These are phyloP conservation scores for Physella acuta DNA, from an alignment of 1,140 invertebrate species.

Conservation along the genomic window DNA sequence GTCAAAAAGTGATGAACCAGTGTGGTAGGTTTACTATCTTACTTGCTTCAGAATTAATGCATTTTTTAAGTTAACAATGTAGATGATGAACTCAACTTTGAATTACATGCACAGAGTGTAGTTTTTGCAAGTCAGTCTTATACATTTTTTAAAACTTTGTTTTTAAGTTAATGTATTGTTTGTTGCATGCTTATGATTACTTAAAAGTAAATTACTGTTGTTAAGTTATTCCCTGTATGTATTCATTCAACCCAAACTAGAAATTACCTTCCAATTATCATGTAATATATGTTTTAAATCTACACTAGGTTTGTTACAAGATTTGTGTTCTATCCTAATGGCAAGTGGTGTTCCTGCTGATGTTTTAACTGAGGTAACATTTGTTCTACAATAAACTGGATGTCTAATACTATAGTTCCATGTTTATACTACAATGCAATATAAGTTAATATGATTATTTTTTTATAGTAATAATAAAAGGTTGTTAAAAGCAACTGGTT, in stretches of 20 bases:
- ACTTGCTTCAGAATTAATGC: background rate
- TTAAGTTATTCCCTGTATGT: too few species aligned
- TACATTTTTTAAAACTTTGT: too few species aligned
- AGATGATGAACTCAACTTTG: too few species aligned
- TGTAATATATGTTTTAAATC: too few species aligned
- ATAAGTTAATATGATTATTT: background rate
- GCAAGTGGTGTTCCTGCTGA: conserved; percentile 94
- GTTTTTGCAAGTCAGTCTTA: too few species aligned
- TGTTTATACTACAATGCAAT: background rate
- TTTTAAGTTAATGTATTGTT: too few species aligned
- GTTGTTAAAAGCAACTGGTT: background rate
- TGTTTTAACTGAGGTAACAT: conserved; percentile 83
- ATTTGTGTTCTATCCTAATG: conserved; percentile 86
- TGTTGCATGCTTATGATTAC: too few species aligned
- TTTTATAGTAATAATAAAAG: background rate
- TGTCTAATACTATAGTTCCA: background rate
- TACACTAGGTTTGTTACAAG: conserved; percentile 69
- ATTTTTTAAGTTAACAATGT: background rate
- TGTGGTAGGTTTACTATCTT: conserved; percentile 66
- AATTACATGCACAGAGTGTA: too few species aligned
- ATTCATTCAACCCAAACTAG: too few species aligned
- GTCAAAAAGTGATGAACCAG: conserved; percentile 85
- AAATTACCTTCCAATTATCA: too few species aligned
- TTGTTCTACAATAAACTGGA: background rate
- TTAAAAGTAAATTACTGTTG: too few species aligned